Evolutionary conservation across 1,140 invertebrate genomes (phyloP).

Genomic region (Anastrepha obliqua): DNA sequence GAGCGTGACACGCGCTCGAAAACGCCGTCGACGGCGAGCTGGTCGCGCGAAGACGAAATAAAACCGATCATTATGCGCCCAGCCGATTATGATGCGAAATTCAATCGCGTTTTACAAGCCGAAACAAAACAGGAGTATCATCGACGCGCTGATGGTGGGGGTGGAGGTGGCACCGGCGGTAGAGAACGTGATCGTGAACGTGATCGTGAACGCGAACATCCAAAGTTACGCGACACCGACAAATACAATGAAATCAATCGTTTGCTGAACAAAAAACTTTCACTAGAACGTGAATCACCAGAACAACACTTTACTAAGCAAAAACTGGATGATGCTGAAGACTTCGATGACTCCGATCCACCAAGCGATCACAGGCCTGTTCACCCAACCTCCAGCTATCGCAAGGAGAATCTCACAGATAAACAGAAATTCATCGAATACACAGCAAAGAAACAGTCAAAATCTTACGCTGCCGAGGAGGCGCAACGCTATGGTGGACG

Average conservation of each 20-base stretch:
- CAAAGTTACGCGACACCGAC: conserved; percentile 65
- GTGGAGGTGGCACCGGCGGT: conserved; percentile 16
- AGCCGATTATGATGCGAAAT: conserved; percentile 71
- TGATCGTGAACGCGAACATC: background rate
- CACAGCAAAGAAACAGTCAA: conserved; percentile 64
- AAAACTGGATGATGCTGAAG: conserved; percentile 61
- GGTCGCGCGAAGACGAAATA: conserved; percentile 70
- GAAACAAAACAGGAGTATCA: conserved; percentile 60
- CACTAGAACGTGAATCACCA: conserved; percentile 58
- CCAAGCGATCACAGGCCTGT: conserved; percentile 59
- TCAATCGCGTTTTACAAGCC: conserved; percentile 69
- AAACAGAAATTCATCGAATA: conserved; percentile 72
- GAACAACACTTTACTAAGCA: conserved; percentile 55
- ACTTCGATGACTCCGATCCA: conserved; percentile 67
- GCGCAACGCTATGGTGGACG: conserved; percentile 67
- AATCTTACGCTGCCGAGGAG: conserved; percentile 63
- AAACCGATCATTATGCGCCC: conserved; percentile 71
- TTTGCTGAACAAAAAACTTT: conserved; percentile 69
- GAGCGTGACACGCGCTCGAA: conserved; percentile 62
- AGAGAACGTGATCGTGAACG: background rate
- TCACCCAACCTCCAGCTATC: conserved; percentile 59
- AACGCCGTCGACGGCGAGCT: conserved; percentile 64
- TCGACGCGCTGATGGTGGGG: conserved; percentile 40
- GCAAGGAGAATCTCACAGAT: conserved; percentile 71
- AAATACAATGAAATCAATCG: conserved; percentile 71